These are phyloP conservation scores for Brachyhypopomus gauderio DNA, from an alignment of 2,113 vertebrate genomes.

Conservation along the genomic window DNA sequence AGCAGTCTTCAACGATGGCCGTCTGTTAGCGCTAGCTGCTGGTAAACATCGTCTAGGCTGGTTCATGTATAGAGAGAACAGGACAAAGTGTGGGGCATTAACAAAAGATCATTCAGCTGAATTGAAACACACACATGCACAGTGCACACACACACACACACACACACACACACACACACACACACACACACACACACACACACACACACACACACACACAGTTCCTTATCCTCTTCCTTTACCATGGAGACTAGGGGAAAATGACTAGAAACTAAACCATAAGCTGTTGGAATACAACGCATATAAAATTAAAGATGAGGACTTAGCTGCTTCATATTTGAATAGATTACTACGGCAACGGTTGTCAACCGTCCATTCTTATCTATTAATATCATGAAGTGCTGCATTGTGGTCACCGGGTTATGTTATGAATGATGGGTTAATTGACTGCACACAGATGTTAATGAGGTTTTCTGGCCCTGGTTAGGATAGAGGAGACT, in stretches of 20 bases:
- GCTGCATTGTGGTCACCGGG: constrained; percentile 59
- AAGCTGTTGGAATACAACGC: constrained; percentile 35
- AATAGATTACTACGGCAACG: constrained; percentile 63
- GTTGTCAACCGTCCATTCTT: constrained; percentile 64
- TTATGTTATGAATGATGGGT: constrained; percentile 53
- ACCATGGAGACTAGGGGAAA: background rate
- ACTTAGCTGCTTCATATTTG: constrained; percentile 47
- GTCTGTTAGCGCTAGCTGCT: too few species aligned
- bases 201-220: constrained; percentile 2
- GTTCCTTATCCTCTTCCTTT: background rate
- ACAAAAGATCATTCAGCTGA: background rate
- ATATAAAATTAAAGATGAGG: constrained; percentile 29
- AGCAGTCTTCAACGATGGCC: too few species aligned
- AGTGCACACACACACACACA: too few species aligned
- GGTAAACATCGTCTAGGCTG: too few species aligned
- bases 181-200: background rate
- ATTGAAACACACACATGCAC: background rate
- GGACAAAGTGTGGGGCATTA: background rate
- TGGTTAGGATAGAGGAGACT: constrained; percentile 22
- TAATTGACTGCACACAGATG: constrained; percentile 74
- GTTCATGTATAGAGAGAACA: background rate
- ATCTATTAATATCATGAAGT: constrained; percentile 58
- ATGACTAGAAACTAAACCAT: background rate
- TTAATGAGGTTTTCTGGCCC: constrained; percentile 65
- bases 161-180: too few species aligned